Base-by-base conservation (phyloP, 2,888 invertebrate species). In the Alloscopus bannaensis region DNA sequence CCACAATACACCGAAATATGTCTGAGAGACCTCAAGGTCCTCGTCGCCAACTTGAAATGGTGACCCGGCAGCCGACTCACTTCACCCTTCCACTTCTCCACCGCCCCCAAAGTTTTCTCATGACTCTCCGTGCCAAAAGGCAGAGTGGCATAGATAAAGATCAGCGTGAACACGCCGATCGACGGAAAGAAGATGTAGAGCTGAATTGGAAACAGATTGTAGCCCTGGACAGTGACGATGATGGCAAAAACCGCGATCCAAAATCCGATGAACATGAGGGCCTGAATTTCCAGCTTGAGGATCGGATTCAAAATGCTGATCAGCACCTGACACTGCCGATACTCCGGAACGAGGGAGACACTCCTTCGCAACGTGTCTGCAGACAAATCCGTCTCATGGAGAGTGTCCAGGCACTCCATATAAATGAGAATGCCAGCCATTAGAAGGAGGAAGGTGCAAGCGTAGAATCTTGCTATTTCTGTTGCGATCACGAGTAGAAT, bases 81-180 rank as follows among this genome's bases (percentile, higher is more conserved):
- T 6, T 29, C 11, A 3, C 1, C 4, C 4, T 36, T 52, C 68
- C 68, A 68, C 20, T 29, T 13, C 13, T 13, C 55, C 1, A 68
- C 2, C 1, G 68, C 36, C 13, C 20, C 13, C 6, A 18, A 8
- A 2, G 68, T 68, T 55, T 68, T 68, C 55, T 68, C 68, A 55
- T 68, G 16, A 55, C 20, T 22, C 3, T 52, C 52, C 20, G 68
- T 68, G n/a, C 68, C 68, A 52, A 68, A 68, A 20, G 68, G 68
- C 3, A 68, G 18, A 0, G 68, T 68, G 13, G 11, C 20, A 16
- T 52, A 68, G 3, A 68, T 68, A 28, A 65, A 45, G 16, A 24
- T 52, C n/a, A 52, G 22, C 3, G 52, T 55, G n/a, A 68, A 24
- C 2, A 55, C 31, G 6, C 22, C 29, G 2, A 31, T 11, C 0